phyloP scores from a whole-genome alignment of 2,888 invertebrate genomes.

The Rhyacophila evoluta region DNA sequence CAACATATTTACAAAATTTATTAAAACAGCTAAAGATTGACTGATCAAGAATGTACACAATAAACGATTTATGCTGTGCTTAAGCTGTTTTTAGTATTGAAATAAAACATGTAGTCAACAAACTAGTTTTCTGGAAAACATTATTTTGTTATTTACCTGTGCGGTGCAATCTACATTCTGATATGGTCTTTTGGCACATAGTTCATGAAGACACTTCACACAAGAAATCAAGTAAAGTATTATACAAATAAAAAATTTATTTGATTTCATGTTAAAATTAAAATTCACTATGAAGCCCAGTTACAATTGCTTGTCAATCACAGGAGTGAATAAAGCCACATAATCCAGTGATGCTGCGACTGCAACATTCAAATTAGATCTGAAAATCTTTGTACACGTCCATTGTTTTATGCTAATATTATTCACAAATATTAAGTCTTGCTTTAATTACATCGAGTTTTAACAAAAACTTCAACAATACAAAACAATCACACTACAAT shows the following conservation, averaged over 20 bases:
- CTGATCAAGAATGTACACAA: too few relatives aligned
- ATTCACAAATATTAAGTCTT: conserved; percentile 6
- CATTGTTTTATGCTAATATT: conserved; percentile 16
- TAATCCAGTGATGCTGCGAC: neutral
- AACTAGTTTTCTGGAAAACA: too few relatives aligned
- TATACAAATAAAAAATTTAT: neutral
- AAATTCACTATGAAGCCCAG: neutral
- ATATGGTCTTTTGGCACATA: conserved; percentile 39
- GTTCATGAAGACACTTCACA: conserved; percentile 36
- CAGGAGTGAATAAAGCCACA: too few relatives aligned
- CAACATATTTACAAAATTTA: too few relatives aligned
- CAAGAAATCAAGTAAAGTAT: conserved; percentile 20
- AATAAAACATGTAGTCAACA: conserved; percentile 16
- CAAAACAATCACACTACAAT: neutral
- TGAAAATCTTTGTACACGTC: neutral
- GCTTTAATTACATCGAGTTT: neutral
- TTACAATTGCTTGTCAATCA: neutral
- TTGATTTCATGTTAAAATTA: neutral
- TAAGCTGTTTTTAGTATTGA: too few relatives aligned
- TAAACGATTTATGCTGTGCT: too few relatives aligned
- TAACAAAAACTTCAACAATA: neutral
- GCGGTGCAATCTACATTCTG: conserved; percentile 39
- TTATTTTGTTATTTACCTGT: conserved; percentile 31
- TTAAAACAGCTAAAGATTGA: too few relatives aligned
- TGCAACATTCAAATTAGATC: neutral